Conservation (phyloP, 2,797 vertebrate genomes). For the Poliocrania exsul region DNA sequence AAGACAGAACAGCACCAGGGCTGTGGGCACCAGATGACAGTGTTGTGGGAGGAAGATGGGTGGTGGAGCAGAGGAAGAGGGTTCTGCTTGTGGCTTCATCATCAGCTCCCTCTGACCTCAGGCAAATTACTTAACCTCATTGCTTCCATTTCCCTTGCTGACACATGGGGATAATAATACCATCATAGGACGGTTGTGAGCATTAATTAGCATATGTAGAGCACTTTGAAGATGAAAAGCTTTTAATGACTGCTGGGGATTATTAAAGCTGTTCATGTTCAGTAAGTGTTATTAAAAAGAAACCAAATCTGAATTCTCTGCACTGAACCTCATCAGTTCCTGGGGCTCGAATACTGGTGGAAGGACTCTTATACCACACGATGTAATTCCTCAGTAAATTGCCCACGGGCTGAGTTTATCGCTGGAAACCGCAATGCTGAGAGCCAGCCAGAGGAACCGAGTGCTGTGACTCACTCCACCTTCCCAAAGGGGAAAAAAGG, state of each 20-base stretch:
- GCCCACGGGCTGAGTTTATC: slow-evolving; percentile 53
- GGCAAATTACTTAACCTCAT: slow-evolving; percentile 44
- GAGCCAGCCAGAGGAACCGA: neutral
- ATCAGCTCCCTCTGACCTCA: slow-evolving; percentile 37
- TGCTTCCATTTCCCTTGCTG: slow-evolving; percentile 45
- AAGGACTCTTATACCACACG: neutral
- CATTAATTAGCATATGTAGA: slow-evolving; percentile 64
- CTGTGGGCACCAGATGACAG: neutral
- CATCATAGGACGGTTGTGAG: slow-evolving; percentile 32
- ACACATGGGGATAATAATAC: slow-evolving; percentile 58
- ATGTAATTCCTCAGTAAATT: slow-evolving; percentile 57
- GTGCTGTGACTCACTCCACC: slow-evolving; percentile 5
- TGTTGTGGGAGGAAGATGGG: neutral
- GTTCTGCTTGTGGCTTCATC: neutral
- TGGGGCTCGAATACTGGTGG: slow-evolving; percentile 30
- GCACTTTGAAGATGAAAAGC: slow-evolving; percentile 64
- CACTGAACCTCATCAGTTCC: slow-evolving; percentile 47
- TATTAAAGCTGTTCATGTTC: slow-evolving; percentile 32
- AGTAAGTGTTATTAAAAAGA: slow-evolving; percentile 60
- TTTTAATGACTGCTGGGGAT: slow-evolving; percentile 55
- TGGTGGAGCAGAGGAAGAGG: neutral
- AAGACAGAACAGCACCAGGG: neutral
- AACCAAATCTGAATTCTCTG: slow-evolving; percentile 48
- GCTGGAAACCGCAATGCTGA: slow-evolving; percentile 43
- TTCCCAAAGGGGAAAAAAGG: neutral